These are phyloP conservation scores for Trissonchulus latispiculum DNA, from an alignment of 2,888 invertebrate species.

Conservation along the genomic window DNA sequence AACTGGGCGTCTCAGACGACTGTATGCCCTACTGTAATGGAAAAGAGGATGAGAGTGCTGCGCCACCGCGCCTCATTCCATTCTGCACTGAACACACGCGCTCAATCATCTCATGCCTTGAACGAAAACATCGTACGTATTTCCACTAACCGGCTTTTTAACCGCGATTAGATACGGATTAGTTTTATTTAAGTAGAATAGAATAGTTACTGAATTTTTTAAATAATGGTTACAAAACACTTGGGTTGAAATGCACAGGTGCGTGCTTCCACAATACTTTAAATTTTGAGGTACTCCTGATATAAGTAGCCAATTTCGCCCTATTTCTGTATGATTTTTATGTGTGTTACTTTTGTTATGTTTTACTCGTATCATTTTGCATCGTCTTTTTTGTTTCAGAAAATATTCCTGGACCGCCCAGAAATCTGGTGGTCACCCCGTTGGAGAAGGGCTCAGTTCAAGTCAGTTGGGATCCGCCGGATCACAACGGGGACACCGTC, in stretches of 20 bases:
- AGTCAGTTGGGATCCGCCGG: slow-evolving; percentile 66
- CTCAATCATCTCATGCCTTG: neutral
- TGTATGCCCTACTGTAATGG: slow-evolving; percentile 21
- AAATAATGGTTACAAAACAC: no score
- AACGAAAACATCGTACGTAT: slow-evolving; percentile 13
- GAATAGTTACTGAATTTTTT: no score
- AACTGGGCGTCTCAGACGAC: neutral
- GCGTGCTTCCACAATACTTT: no score
- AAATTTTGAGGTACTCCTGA: no score
- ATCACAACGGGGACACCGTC: slow-evolving; percentile 68
- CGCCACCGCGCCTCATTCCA: neutral
- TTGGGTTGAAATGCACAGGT: no score
- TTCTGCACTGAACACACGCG: slow-evolving; percentile 9
- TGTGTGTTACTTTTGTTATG: no score
- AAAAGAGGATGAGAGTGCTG: neutral
- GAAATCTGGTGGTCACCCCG: slow-evolving; percentile 54
- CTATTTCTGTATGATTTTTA: no score
- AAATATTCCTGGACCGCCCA: slow-evolving; percentile 68
- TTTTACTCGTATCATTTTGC: no score
- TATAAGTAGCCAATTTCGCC: no score
- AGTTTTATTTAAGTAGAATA: no score
- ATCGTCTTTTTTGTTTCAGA: slow-evolving; percentile 43
- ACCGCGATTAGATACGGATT: no score
- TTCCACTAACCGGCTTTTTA: no score
- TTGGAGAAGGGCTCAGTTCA: slow-evolving; percentile 48